phyloP scores from a whole-genome alignment of 2,888 invertebrate species.

The Harpalus rubripes region DNA sequence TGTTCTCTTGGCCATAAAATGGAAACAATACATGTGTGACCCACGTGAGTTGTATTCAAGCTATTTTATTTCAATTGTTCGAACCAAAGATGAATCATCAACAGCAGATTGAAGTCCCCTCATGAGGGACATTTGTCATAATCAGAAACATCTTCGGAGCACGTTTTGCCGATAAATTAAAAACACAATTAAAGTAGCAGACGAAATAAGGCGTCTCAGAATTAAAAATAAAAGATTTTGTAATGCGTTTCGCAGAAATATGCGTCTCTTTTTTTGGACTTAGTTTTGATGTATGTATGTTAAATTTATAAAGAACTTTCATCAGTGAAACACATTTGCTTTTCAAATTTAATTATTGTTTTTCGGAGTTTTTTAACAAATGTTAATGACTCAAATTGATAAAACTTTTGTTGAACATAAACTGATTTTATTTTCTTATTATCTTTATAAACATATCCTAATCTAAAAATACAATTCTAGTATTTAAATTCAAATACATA shows the following conservation, averaged over 20 bases:
- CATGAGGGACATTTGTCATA: slow-evolving; percentile 6
- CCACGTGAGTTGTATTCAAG: slow-evolving; percentile 41
- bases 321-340: neutral
- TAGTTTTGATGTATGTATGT: neutral
- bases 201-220: neutral
- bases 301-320: neutral
- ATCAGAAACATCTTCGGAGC: slow-evolving; percentile 7
- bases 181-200: slow-evolving; percentile 13
- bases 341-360: neutral
- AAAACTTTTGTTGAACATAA: too few relatives aligned
- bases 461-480: too few relatives aligned
- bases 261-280: neutral
- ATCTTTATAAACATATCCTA: too few relatives aligned
- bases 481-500: too few relatives aligned
- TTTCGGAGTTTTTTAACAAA: too few relatives aligned
- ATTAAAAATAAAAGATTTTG: slow-evolving; percentile 2
- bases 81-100: slow-evolving; percentile 38
- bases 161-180: slow-evolving; percentile 36
- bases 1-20: slow-evolving; percentile 22
- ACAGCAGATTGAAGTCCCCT: neutral
- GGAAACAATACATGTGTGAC: slow-evolving; percentile 41
- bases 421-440: too few relatives aligned
- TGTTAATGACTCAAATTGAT: too few relatives aligned
- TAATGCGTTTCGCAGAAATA: neutral
- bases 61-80: slow-evolving; percentile 50